Conservation (phyloP, 2,797 vertebrate species). For the Sciurus vulgaris region DNA sequence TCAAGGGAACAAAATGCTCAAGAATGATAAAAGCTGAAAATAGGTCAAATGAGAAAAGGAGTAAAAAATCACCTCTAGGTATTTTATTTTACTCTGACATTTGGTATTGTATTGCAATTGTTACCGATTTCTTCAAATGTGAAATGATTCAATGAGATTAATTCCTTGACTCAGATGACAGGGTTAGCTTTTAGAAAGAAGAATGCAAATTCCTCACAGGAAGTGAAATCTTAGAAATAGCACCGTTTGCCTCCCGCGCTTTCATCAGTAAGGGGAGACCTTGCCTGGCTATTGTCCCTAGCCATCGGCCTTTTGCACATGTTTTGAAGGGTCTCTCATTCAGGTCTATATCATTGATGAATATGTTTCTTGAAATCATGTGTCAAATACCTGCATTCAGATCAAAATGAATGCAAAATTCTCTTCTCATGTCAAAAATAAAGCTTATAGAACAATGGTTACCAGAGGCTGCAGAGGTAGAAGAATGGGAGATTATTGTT, state of each 20-base stretch:
- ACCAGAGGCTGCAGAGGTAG: not conserved
- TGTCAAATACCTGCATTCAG: not conserved
- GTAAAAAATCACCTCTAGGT: not conserved
- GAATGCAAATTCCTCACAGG: not conserved
- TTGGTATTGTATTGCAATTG: not conserved
- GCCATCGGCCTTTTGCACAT: not conserved
- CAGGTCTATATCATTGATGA: not conserved
- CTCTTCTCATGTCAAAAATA: slow-evolving; percentile 50
- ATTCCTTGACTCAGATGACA: slow-evolving; percentile 36
- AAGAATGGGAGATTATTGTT: not conserved
- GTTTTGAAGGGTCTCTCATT: slow-evolving; percentile 6
- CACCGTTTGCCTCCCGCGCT: not conserved
- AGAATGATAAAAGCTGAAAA: slow-evolving; percentile 20
- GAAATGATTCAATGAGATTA: slow-evolving; percentile 44
- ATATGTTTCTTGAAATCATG: not conserved
- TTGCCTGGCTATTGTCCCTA: not conserved
- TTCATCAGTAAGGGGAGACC: not conserved
- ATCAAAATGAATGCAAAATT: not conserved
- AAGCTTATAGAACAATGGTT: not conserved
- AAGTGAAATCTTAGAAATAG: not conserved
- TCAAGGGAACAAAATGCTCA: not conserved
- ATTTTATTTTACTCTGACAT: not conserved
- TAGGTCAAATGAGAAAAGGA: not conserved
- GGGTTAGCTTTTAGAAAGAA: slow-evolving; percentile 35
- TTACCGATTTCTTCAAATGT: slow-evolving; percentile 15